Evolutionary conservation across 2,888 invertebrate genomes (phyloP), one percentile per base, ranked within the genome.

Genomic region (Celastrina argiolus): DNA sequence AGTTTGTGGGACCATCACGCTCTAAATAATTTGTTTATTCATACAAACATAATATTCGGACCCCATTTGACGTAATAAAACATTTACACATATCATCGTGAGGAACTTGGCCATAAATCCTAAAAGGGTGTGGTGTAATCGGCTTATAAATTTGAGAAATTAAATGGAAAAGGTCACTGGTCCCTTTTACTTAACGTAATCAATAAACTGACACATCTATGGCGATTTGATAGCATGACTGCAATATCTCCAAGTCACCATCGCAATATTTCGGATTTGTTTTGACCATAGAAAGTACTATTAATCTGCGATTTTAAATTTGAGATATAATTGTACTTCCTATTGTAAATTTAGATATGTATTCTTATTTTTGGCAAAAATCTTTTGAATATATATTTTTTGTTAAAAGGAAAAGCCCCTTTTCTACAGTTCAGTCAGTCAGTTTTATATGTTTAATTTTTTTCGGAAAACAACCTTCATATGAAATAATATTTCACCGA

Each of bases 101-200:
- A n/a, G 63, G 42, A 31, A 63, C 63, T 63, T 26, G 31, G 26
- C 7, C 42, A 42, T 45, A 63, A 63, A 63, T 42, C 63, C 63
- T 42, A 63, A 63, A 63, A 63, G 45, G 63, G 41, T 63, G 42
- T 63, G 28, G 45, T 63, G 63, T 63, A 63, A 63, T 41, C 45
- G 42, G 63, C 41, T 63, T 63, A 63, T 63, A 63, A 41, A 41
- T 63, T 63, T 22, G 63, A n/a, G 16, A 63, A 63, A 63, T 63
- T 63, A 63, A 63, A 63, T 45, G 63, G 42, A 42, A 63, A 63
- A 63, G 28, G 26, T 63, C 18, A 12, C 34, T 59, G 58, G 58
- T 31, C 58, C 28, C 58, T 58, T 58, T 51, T 51, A 51, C 28
- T 58, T 58, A 7, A 16, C 31, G n/a, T 58, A 31, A 58, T 31